phyloP scores from a whole-genome alignment of 1,140 invertebrate genomes.

The Rhynchophorus ferrugineus region DNA sequence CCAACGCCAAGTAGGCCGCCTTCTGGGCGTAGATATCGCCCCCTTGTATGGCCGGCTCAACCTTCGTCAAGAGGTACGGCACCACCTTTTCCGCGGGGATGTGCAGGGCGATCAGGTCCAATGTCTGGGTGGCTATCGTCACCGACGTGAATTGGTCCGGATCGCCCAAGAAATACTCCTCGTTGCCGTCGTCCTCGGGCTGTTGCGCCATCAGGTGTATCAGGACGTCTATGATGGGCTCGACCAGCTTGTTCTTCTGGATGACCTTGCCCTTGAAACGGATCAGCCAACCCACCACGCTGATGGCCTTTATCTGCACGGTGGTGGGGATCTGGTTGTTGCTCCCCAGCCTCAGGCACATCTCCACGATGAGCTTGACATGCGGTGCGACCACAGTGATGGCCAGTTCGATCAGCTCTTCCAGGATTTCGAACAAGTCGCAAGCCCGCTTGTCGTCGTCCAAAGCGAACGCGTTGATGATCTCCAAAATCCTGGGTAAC shows the following conservation, averaged over 20 bases:
- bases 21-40: constrained; percentile 54
- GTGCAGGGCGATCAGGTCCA: constrained; percentile 69
- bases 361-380: constrained; percentile 55
- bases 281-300: constrained; percentile 44
- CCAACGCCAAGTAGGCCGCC: constrained; percentile 65
- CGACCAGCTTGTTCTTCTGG: constrained; percentile 64
- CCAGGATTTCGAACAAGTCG: constrained; percentile 62
- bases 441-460: constrained; percentile 53
- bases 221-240: constrained; percentile 60
- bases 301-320: constrained; percentile 59
- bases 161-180: constrained; percentile 54
- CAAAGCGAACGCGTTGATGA: constrained; percentile 47
- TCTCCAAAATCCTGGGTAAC: constrained; percentile 54
- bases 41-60: constrained; percentile 54
- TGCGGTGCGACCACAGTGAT: constrained; percentile 56
- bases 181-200: constrained; percentile 51
- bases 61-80: constrained; percentile 53
- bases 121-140: constrained; percentile 61
- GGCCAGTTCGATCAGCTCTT: constrained; percentile 63
- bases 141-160: constrained; percentile 53
- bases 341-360: constrained; percentile 56
- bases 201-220: constrained; percentile 60
- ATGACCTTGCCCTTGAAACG: constrained; percentile 45
- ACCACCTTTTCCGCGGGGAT: constrained; percentile 71
- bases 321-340: constrained; percentile 49